Conservation (phyloP, 2,797 vertebrate genomes). For the Momotus momota region DNA sequence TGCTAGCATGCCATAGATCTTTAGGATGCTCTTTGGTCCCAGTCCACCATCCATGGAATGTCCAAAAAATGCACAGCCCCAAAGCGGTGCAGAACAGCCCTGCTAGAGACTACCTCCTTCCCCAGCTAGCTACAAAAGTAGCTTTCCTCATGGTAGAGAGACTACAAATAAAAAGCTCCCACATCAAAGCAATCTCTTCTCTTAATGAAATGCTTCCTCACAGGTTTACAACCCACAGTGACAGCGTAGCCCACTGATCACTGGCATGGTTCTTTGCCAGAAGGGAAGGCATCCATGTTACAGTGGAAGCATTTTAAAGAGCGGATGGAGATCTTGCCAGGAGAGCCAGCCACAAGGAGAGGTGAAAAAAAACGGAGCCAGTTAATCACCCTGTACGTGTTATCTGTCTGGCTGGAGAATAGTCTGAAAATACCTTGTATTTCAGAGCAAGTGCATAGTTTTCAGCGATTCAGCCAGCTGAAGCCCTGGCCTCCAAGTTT, state of each 20-base stretch:
- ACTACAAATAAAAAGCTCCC: neutral
- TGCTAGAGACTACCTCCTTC: neutral
- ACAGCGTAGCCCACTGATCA: neutral
- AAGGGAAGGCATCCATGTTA: neutral
- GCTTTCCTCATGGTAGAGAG: neutral
- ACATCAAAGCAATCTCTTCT: neutral
- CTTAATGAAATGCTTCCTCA: neutral
- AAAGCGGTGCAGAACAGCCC: neutral
- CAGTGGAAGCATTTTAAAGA: neutral
- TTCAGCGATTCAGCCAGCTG: neutral
- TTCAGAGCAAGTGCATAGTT: neutral
- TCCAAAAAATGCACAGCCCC: rapidly evolving
- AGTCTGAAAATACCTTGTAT: constrained; percentile 11
- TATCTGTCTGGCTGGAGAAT: constrained; percentile 13
- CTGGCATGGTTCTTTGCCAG: neutral
- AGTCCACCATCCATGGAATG: neutral
- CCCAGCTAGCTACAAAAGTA: neutral
- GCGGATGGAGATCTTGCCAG: neutral
- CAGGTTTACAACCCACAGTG: neutral
- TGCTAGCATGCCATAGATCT: neutral
- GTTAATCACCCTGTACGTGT: constrained; percentile 15
- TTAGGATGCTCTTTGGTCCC: neutral
- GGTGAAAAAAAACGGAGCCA: neutral
- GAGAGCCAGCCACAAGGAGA: neutral
- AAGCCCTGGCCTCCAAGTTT: neutral